A percentile compares a stretch with the other conserved stretches of the same genome.
Evolutionary conservation across 2,888 invertebrate species (phyloP).

Genomic region (Synanthedon vespiformis): DNA sequence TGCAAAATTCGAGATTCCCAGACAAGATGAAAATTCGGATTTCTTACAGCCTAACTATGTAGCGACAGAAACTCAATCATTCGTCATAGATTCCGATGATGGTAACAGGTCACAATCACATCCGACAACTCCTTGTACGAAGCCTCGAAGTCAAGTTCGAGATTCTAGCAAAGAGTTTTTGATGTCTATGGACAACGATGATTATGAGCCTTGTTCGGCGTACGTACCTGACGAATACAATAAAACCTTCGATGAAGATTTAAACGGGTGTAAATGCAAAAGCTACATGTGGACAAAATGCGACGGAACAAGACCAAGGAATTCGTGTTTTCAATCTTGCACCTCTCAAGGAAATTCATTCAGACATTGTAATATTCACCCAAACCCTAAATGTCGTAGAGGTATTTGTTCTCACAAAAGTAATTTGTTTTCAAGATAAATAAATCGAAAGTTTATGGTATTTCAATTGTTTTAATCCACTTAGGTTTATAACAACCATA

Average conservation of each 20-base stretch:
- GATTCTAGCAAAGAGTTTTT: not conserved
- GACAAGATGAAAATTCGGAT: not conserved
- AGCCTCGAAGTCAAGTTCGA: not conserved
- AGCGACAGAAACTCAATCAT: not conserved
- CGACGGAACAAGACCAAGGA: too few relatives aligned
- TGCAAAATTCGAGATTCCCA: not conserved
- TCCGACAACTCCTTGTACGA: not conserved
- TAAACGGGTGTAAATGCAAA: not conserved
- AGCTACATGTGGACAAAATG: not conserved
- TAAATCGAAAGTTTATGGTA: too few relatives aligned
- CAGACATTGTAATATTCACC: not conserved
- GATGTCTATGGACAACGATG: not conserved
- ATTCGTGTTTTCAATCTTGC: not conserved
- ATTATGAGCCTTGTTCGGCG: not conserved
- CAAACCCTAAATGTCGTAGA: not conserved
- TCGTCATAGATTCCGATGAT: not conserved
- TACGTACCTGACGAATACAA: not conserved
- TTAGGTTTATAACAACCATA: too few relatives aligned
- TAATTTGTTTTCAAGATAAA: not conserved
- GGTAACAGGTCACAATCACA: not conserved
- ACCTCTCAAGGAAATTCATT: not conserved
- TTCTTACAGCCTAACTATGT: not conserved
- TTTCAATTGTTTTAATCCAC: too few relatives aligned
- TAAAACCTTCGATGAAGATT: not conserved
- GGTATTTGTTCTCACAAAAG: not conserved